Evolutionary conservation across 2,888 invertebrate genomes (phyloP), one percentile per base, ranked within the genome.

Genomic region (Drosophila maculinotata): DNA sequence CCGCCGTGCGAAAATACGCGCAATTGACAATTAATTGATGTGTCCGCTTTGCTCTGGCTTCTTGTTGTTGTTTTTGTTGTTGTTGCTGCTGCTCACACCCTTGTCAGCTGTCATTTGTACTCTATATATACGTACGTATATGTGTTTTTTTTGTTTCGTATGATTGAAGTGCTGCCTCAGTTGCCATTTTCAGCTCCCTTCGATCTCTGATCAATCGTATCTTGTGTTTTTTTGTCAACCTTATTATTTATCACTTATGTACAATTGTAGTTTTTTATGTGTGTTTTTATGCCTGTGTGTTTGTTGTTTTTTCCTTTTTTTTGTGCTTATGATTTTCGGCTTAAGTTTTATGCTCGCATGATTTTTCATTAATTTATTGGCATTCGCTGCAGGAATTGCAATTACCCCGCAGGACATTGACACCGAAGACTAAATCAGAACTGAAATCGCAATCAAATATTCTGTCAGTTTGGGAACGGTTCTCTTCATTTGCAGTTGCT

Each of bases 1-100:
- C 82, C 76, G 85, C 87, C 85, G 82, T 87, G 87, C 87, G 85
- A 87, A 87, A 85, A 80, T 78, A 78, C 84, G 81, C 81, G 75
- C 87, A 80, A 88, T 87, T 87, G 86, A 82, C 87, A 86, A 88
- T 86, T 86, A 86, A 86, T 85, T 87, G 86, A 85, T 88, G 88
- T 76, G 85, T 86, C 87, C 83, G 88, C 85, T 86, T 57, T 67
- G 62, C 66, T 51, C 48, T 36, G 35, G 33, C 35, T 20, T 67
- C 42, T 36, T 51, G 49, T 44, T 52, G 51, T 23, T 60, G 47
- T 15, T 57, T 48, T 12, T 47, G 75, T 31, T 63, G 60, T 17
- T 70, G 62, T 9, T 66, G 74, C 6, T 56, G 64, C 49, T 76
- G 79, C 84, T 84, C 84, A 84, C 84, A 87, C 84, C 84, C 84